phyloP scores from a whole-genome alignment of 2,113 vertebrate species.

The Etheostoma cragini region DNA sequence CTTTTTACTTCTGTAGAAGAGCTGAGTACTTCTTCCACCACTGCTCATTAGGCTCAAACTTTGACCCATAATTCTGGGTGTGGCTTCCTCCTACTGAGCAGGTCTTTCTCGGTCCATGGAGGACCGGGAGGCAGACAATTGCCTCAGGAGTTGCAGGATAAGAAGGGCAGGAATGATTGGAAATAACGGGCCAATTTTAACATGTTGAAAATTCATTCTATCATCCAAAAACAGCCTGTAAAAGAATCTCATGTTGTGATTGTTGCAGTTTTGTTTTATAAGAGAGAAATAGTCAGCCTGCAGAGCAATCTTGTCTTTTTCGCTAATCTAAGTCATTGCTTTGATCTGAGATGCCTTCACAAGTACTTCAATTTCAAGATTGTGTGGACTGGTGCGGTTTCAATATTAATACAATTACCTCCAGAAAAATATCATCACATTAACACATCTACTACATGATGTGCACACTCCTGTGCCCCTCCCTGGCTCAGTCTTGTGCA shows the following conservation, averaged over 20 bases:
- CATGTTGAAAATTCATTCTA: conserved; percentile 29
- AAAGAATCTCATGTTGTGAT: conserved; percentile 13
- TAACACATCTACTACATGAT: neutral
- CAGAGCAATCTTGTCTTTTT: conserved; percentile 24
- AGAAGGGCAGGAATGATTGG: conserved; percentile 4
- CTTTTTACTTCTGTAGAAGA: neutral
- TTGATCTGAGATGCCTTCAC: conserved; percentile 20
- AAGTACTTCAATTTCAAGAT: conserved; percentile 25
- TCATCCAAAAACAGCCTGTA: conserved; percentile 6
- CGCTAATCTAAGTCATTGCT: conserved; percentile 30
- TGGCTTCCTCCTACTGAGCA: neutral
- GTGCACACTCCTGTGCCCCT: neutral
- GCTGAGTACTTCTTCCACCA: neutral
- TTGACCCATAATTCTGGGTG: neutral
- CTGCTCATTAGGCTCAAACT: neutral
- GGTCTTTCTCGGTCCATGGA: neutral
- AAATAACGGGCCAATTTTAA: conserved; percentile 12
- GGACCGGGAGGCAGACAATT: neutral
- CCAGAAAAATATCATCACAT: conserved; percentile 17
- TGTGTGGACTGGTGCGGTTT: conserved; percentile 33
- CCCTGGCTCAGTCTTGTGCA: neutral
- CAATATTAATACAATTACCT: conserved; percentile 27
- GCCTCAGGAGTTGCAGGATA: conserved; percentile 10
- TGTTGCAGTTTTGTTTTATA: conserved; percentile 5
- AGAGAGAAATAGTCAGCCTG: conserved; percentile 20